These are phyloP conservation scores for Apostichopus californicus DNA, from an alignment of 35 echinoderm and acorn worm genomes.

Conservation along the genomic window DNA sequence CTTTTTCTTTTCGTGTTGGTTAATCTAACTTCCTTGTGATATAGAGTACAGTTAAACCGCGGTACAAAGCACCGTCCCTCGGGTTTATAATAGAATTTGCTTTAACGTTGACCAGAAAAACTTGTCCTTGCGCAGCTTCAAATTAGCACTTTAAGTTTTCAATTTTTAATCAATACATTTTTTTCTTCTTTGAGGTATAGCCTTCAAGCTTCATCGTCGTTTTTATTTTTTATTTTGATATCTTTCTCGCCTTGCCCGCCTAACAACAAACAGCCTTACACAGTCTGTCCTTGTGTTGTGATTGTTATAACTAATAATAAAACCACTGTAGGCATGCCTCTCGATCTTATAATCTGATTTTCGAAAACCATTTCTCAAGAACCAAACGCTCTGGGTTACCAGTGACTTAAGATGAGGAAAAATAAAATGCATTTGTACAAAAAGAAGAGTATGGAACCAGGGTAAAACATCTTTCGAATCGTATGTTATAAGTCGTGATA, in stretches of 20 bases:
- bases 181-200: background rate
- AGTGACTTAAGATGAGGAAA: too few species aligned
- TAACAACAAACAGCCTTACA: background rate
- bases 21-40: background rate
- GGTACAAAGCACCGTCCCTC: background rate
- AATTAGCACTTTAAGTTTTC: background rate
- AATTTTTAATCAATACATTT: background rate
- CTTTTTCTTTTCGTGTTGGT: background rate
- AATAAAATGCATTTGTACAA: too few species aligned
- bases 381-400: too few species aligned
- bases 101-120: background rate
- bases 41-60: background rate
- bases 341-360: too few species aligned
- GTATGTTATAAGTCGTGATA: too few species aligned
- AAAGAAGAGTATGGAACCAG: too few species aligned
- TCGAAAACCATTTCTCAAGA: too few species aligned
- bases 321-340: too few species aligned
- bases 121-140: background rate
- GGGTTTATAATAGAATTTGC: background rate
- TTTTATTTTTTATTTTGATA: background rate
- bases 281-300: background rate
- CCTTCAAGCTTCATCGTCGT: background rate
- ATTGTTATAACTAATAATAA: background rate
- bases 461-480: too few species aligned
- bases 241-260: background rate